Evolutionary conservation across 2,888 invertebrate genomes (phyloP).

Genomic region (Colostygia pectinataria): DNA sequence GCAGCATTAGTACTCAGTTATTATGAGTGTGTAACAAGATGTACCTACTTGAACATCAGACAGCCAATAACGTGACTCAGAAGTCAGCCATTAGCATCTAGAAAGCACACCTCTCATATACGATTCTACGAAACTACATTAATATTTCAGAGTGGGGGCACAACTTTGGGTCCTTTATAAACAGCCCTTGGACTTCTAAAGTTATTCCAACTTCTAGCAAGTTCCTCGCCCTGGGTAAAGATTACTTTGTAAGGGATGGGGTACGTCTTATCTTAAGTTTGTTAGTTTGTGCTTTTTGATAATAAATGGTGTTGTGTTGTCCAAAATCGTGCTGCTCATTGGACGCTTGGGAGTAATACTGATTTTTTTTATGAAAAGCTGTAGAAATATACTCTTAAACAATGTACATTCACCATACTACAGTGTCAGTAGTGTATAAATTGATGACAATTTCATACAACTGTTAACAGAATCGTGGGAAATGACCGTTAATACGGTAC

Average conservation of each 20-base stretch:
- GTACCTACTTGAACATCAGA: slow-evolving; percentile 2
- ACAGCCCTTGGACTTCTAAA: slow-evolving; percentile 83
- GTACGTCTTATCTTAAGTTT: slow-evolving; percentile 66
- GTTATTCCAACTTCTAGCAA: slow-evolving; percentile 77
- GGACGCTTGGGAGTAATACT: slow-evolving; percentile 23
- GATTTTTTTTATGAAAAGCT: slow-evolving; percentile 1
- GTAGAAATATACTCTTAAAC: too few species aligned
- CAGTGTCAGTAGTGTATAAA: too few species aligned
- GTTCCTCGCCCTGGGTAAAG: slow-evolving; percentile 67
- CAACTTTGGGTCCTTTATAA: slow-evolving; percentile 80
- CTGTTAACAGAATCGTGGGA: too few species aligned
- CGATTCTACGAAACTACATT: slow-evolving; percentile 80
- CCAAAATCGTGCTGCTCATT: slow-evolving; percentile 32
- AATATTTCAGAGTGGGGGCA: slow-evolving; percentile 74
- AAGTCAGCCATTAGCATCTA: slow-evolving; percentile 53
- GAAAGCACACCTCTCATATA: slow-evolving; percentile 71
- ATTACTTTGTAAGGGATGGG: slow-evolving; percentile 68
- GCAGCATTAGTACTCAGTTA: too few species aligned
- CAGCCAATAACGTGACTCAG: slow-evolving; percentile 14
- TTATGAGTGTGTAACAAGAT: too few species aligned
- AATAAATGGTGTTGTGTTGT: slow-evolving; percentile 46
- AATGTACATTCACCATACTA: too few species aligned
- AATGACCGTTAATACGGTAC: too few species aligned
- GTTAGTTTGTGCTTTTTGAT: slow-evolving; percentile 62
- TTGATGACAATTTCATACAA: too few species aligned